A percentile compares a stretch with the other conserved stretches of the same genome.
These are phyloP conservation scores for Galerucella nymphaeae DNA, from an alignment of 2,888 invertebrate species.

Conservation along the genomic window DNA sequence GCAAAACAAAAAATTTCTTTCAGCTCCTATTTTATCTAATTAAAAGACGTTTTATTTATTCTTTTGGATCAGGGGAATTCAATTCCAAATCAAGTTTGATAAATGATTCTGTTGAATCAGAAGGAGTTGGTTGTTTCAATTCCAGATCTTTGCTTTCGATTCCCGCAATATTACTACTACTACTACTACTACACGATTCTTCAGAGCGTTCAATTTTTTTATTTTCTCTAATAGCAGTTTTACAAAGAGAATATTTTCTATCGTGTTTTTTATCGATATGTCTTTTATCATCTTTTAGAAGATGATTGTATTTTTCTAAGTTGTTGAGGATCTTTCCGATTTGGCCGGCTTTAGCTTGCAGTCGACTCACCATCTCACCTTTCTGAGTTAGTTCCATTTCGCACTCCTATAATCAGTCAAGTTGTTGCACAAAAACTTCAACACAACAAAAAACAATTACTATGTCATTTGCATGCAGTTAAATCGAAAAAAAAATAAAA, in stretches of 20 bases:
- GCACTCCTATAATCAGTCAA: conserved; percentile 80
- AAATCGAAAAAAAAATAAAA: too few species aligned
- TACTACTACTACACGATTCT: conserved; percentile 23
- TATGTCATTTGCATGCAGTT: conserved; percentile 21
- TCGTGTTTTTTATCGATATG: conserved; percentile 46
- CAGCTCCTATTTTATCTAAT: background rate
- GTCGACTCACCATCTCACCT: conserved; percentile 93
- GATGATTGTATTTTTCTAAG: conserved; percentile 87
- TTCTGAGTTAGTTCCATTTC: conserved; percentile 96
- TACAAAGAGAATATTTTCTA: conserved; percentile 41
- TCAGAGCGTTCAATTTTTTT: conserved; percentile 23
- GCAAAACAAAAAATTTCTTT: background rate
- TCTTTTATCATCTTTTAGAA: conserved; percentile 70
- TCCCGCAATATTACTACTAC: conserved; percentile 29
- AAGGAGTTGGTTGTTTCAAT: conserved; percentile 48
- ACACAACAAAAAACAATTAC: background rate
- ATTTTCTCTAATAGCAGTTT: conserved; percentile 45
- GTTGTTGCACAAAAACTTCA: conserved; percentile 9
- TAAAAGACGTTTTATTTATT: conserved; percentile 24
- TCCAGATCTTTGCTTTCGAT: conserved; percentile 19
- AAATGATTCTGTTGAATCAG: conserved; percentile 58
- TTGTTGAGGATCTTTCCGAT: conserved; percentile 93
- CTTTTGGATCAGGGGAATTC: conserved; percentile 46
- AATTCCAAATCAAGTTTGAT: conserved; percentile 56
- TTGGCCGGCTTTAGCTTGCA: conserved; percentile 95